Conservation (phyloP, 2,113 vertebrate species). For the Albula glossodonta region DNA sequence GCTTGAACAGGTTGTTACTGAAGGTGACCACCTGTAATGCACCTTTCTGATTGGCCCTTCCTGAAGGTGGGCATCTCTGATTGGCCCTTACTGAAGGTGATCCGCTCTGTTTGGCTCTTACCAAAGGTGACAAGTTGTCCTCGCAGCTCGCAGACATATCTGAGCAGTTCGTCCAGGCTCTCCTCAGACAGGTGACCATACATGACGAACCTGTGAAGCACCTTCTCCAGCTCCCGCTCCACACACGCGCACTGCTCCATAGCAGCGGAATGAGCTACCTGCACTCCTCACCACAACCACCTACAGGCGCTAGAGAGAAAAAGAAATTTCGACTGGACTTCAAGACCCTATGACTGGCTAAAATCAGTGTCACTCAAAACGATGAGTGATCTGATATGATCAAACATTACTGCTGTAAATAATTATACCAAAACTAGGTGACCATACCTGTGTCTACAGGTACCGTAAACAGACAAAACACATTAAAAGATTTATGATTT, state of each 20-base stretch:
- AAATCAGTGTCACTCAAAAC: no score
- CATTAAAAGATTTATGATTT: no score
- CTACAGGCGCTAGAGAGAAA: slow-evolving; percentile 12
- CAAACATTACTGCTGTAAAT: no score
- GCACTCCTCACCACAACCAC: slow-evolving; percentile 44
- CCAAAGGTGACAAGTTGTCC: slow-evolving; percentile 79
- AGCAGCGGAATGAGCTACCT: slow-evolving; percentile 49
- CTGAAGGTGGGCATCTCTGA: not conserved
- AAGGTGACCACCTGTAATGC: not conserved
- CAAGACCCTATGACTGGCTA: not conserved
- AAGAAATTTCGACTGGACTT: not conserved
- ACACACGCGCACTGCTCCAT: slow-evolving; percentile 91
- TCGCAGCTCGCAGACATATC: slow-evolving; percentile 80
- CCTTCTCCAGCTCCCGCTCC: slow-evolving; percentile 87
- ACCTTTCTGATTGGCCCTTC: not conserved
- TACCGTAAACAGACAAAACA: no score
- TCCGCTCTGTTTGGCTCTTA: slow-evolving; percentile 46
- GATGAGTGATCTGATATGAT: no score
- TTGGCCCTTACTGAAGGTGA: not conserved
- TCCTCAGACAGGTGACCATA: slow-evolving; percentile 87
- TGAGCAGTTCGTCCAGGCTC: slow-evolving; percentile 83
- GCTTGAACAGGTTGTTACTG: no score
- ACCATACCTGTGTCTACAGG: no score
- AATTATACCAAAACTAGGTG: no score
- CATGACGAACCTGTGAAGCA: slow-evolving; percentile 84